phyloP scores from a whole-genome alignment of 2,888 invertebrate species.

The Melanostoma mellinum region DNA sequence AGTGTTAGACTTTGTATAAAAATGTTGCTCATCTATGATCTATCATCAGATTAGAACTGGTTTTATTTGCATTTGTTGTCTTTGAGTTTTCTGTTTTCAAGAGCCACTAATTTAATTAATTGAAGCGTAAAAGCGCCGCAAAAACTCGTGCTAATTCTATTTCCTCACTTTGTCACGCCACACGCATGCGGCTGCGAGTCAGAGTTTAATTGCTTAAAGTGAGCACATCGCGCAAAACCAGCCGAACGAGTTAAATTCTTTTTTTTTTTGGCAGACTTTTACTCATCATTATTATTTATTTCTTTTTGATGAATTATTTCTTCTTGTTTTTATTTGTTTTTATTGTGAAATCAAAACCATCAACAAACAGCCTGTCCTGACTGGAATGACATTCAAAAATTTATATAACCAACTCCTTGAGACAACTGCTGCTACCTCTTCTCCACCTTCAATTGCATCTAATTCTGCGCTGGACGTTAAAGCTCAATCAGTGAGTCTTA shows the following conservation, averaged over 20 bases:
- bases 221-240: conserved; percentile 22
- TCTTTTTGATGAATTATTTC: conserved; percentile 12
- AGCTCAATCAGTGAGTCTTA: conserved; percentile 9
- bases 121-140: conserved; percentile 12
- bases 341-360: conserved; percentile 43
- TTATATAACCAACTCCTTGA: conserved; percentile 16
- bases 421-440: conserved; percentile 15
- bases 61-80: conserved; percentile 16
- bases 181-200: conserved; percentile 20
- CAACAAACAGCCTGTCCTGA: conserved; percentile 10
- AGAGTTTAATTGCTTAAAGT: conserved; percentile 23
- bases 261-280: conserved; percentile 5
- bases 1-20: not conserved
- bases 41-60: conserved; percentile 10
- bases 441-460: conserved; percentile 42
- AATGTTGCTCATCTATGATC: conserved; percentile 5
- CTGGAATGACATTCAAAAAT: conserved; percentile 38
- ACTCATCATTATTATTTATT: conserved; percentile 20
- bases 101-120: conserved; percentile 33
- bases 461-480: conserved; percentile 29
- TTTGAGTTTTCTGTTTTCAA: conserved; percentile 15
- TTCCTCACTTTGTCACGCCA: conserved; percentile 42
- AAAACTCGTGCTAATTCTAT: conserved; percentile 36
- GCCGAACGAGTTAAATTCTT: not conserved
- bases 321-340: conserved; percentile 18